These are phyloP conservation scores for Polyommatus icarus DNA, from an alignment of 2,888 invertebrate species.

Conservation along the genomic window DNA sequence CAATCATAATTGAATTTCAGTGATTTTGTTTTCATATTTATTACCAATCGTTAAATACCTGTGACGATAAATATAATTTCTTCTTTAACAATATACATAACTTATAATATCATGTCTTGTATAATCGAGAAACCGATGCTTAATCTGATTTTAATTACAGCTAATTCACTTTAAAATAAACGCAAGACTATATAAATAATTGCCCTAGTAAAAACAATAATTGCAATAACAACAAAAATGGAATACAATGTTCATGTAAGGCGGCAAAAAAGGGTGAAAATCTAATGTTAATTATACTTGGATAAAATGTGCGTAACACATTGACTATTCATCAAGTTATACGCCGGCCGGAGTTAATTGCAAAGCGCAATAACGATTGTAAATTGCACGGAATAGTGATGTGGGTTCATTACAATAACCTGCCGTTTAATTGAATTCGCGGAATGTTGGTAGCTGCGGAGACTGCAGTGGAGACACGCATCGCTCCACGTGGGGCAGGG, in stretches of 20 bases:
- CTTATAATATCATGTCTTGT: neutral
- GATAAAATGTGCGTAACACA: slow-evolving; percentile 45
- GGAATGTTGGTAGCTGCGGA: slow-evolving; percentile 54
- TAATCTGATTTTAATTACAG: slow-evolving; percentile 8
- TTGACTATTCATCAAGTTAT: slow-evolving; percentile 43
- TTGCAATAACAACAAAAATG: neutral
- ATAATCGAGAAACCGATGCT: neutral
- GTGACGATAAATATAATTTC: neutral
- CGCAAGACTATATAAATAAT: neutral
- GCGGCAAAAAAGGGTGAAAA: slow-evolving; percentile 33
- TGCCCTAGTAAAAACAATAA: neutral
- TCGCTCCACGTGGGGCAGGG: slow-evolving; percentile 36
- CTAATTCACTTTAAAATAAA: neutral
- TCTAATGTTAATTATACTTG: slow-evolving; percentile 42
- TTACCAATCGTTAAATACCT: neutral
- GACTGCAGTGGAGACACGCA: slow-evolving; percentile 44
- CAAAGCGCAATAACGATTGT: slow-evolving; percentile 68
- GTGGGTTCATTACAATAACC: slow-evolving; percentile 72
- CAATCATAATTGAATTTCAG: too few relatives aligned
- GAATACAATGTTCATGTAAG: neutral
- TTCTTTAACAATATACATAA: neutral
- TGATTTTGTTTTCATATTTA: neutral
- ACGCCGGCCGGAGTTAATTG: slow-evolving; percentile 63
- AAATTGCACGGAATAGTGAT: slow-evolving; percentile 70
- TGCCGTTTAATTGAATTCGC: slow-evolving; percentile 68